Percentiles rank a stretch among this genome's conserved stretches.
Evolutionary conservation across 2,113 vertebrate genomes (phyloP).

Genomic region (Thamnophis sirtalis): DNA sequence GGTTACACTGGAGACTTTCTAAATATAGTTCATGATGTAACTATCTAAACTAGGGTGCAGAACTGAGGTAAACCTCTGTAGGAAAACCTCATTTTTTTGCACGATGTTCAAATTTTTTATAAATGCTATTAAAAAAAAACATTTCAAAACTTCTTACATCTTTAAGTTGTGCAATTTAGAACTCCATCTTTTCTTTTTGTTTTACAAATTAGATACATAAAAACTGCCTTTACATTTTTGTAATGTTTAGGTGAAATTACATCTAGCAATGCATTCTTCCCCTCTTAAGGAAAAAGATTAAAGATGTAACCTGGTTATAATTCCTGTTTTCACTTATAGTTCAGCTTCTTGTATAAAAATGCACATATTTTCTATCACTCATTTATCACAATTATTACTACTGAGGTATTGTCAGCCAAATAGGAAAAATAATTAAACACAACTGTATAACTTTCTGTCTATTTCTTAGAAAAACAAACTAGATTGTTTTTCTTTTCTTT

Average conservation of each 20-base stretch:
- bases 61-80: slow-evolving; percentile 38
- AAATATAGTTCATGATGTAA: slow-evolving; percentile 67
- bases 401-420: not conserved
- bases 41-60: slow-evolving; percentile 48
- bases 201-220: not conserved
- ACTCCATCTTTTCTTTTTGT: not conserved
- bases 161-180: slow-evolving; percentile 26
- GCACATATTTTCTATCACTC: not conserved
- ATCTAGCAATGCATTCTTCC: not conserved
- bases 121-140: slow-evolving; percentile 33
- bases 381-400: not conserved
- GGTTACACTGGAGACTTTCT: slow-evolving; percentile 59
- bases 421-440: not conserved
- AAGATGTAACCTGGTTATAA: not conserved
- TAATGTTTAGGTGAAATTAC: not conserved
- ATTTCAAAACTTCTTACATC: slow-evolving; percentile 37
- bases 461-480: not conserved
- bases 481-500: not conserved
- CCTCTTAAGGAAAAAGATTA: not conserved
- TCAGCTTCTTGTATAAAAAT: not conserved
- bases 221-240: not conserved
- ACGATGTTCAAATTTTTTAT: slow-evolving; percentile 36
- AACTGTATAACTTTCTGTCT: not conserved
- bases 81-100: slow-evolving; percentile 47
- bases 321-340: not conserved